Evolutionary conservation across 2,888 invertebrate species (phyloP), one percentile per base, ranked within the genome.

Genomic region (Arctia plantaginis): DNA sequence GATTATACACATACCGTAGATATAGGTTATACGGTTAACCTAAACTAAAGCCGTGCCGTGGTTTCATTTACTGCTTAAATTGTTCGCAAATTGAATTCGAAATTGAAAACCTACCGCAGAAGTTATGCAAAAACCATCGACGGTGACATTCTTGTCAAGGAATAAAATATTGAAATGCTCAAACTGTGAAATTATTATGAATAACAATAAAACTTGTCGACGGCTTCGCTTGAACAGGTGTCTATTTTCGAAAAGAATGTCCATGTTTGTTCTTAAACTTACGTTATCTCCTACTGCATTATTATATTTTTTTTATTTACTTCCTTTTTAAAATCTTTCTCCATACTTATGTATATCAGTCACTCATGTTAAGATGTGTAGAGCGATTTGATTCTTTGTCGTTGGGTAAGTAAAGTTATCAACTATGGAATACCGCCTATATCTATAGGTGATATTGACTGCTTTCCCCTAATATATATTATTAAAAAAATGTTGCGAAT

Each of bases 31-130:
- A 47, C 30, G 30, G 30, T 55, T 64, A 18, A 30, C 13, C 10
- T 59, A 27, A 47, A 27, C 30, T 30, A 33, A 30, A 64, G 33
- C 18, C 70, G 47, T 47, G 44, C 33, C 20, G 41, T 20, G 20
- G 30, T 35, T 65, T 23, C n/a, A 64, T 44, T 44, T 70, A 71
- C n/a, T 65, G 18, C 20, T 20, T 70, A 70, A 44, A 70, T 44
- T 70, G 44, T 76, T 69, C 72, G 44, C 70, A 80, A 80, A 74
- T 71, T 65, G 33, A 69, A 51, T n/a, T 73, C 20, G 20, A 30
- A 64, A 76, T 70, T 73, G 71, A 65, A 69, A 76, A 70, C 13
- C 55, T 65, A 65, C 71, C 67, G 68, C 70, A 47, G 74, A 80
- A 69, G 72, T 80, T 20, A 70, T 65, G 68, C 62, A 65, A 73